Evolutionary conservation across 2,113 vertebrate species (phyloP).

Genomic region (Typhlomys cinereus): DNA sequence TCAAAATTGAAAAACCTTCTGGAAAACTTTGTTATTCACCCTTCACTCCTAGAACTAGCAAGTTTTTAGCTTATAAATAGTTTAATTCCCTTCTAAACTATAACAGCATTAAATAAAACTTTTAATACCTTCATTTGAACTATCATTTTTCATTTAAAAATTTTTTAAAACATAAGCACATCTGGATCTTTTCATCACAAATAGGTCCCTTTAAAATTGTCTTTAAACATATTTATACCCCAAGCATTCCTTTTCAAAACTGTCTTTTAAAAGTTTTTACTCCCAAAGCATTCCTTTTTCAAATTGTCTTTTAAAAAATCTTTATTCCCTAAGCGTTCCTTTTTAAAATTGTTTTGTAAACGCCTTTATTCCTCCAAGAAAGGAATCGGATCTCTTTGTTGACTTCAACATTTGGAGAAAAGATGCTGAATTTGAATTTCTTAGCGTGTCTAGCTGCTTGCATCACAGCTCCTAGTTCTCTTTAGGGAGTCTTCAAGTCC

Average conservation of each 20-base stretch:
- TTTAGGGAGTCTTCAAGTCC: background rate
- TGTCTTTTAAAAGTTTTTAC: too few relatives aligned
- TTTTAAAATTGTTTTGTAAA: background rate
- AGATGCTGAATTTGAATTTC: conserved; percentile 33
- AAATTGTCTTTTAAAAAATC: too few relatives aligned
- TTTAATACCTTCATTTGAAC: background rate
- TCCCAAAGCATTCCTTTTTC: too few relatives aligned
- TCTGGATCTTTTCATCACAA: conserved; percentile 48
- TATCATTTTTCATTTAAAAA: background rate
- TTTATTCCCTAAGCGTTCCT: too few relatives aligned
- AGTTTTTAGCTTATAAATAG: background rate
- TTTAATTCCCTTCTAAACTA: background rate
- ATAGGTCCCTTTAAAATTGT: background rate
- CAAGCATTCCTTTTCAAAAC: too few relatives aligned
- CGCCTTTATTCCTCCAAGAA: background rate
- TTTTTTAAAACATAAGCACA: conserved; percentile 25
- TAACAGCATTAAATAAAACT: background rate
- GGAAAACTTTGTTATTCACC: background rate
- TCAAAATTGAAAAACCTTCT: conserved; percentile 9
- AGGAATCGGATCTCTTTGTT: conserved; percentile 7
- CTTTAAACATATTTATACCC: too few relatives aligned
- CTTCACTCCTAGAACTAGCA: background rate
- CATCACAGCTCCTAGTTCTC: background rate
- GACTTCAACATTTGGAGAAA: conserved; percentile 49
- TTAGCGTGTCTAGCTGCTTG: background rate